Evolutionary conservation across 2,113 vertebrate genomes (phyloP).

Genomic region (Paramormyrops kingsleyae): DNA sequence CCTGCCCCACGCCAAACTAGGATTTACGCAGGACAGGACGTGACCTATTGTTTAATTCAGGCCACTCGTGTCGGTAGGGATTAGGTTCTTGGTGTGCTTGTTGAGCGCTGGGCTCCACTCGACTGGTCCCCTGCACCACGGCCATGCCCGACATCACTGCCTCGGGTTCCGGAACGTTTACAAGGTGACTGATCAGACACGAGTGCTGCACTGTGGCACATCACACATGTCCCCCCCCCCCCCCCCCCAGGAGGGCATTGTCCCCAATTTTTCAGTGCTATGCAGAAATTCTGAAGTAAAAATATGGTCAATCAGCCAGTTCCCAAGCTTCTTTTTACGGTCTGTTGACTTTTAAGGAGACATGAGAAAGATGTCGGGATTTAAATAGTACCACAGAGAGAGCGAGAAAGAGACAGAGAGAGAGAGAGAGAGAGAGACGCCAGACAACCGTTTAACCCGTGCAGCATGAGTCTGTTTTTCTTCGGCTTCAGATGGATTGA

Average conservation of each 20-base stretch:
- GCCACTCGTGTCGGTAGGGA: not conserved
- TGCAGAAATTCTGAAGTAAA: constrained; percentile 1
- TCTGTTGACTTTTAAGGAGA: constrained; percentile 6
- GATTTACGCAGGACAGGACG: not conserved
- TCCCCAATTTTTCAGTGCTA: not conserved
- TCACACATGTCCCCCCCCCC: not conserved
- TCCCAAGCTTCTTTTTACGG: constrained; percentile 11
- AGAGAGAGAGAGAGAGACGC: not conserved
- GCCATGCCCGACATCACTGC: not conserved
- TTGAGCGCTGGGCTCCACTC: not conserved
- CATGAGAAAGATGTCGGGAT: not conserved
- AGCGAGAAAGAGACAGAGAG: not conserved
- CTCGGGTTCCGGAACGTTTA: not conserved
- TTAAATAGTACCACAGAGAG: not conserved
- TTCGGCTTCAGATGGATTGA: not conserved
- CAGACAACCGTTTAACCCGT: not conserved
- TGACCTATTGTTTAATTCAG: not conserved
- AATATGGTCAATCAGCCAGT: not conserved
- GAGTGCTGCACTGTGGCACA: not conserved
- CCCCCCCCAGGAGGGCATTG: not conserved
- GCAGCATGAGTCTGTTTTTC: not conserved
- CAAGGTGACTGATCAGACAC: not conserved
- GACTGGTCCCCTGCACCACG: not conserved
- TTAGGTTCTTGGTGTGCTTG: not conserved
- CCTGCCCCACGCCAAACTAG: not conserved